Base-by-base conservation (phyloP, 2,113 vertebrate genomes). In the Phalacrocorax pelagicus region DNA sequence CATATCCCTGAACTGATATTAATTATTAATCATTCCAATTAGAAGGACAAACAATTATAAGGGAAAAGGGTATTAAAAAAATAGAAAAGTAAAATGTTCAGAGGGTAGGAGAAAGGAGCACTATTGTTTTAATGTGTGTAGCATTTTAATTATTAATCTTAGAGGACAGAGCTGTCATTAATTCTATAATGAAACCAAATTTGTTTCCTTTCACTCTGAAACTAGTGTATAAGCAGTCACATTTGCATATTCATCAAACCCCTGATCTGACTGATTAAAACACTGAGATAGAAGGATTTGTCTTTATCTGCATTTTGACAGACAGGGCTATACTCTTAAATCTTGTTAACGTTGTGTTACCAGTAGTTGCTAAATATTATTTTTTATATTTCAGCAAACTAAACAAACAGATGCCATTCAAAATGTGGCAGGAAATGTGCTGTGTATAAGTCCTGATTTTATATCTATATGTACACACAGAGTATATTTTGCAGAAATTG, bases 21-120 rank as follows among this genome's bases (percentile, higher is more conserved):
- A 98, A 83, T 95, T 96, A 97, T 97, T 97, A 57, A 87, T 91
- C 88, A n/a, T 88, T 93, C 61, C 75, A 97, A 78, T 97, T 97
- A 95, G 61, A n/a, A 89, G 86, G 63, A 91, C 96, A 86, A 96
- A 96, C 94, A 97, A 95, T 97, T 97, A 86, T 82, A 89, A 90
- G 59, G 51, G 74, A 85, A 86, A 81, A 74, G 6, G 21, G 13
- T 94, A 47, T 86, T 77, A 78, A 86, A 91, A 78, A 95, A 86
- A 57, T 16, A 88, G 46, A 72, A 86, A 93, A 96, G 65, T 51
- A 57, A 94, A 84, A 81, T 96, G 75, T 94, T 91, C 93, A 88
- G 83, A 89, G 82, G 34, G 15, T 63, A 32, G 59, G 67, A 47
- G 6, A 55, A 96, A 90, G 87, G 40, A 96, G 77, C 36, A 40